phyloP scores from a whole-genome alignment of 2,113 vertebrate genomes.

The Athene noctua region DNA sequence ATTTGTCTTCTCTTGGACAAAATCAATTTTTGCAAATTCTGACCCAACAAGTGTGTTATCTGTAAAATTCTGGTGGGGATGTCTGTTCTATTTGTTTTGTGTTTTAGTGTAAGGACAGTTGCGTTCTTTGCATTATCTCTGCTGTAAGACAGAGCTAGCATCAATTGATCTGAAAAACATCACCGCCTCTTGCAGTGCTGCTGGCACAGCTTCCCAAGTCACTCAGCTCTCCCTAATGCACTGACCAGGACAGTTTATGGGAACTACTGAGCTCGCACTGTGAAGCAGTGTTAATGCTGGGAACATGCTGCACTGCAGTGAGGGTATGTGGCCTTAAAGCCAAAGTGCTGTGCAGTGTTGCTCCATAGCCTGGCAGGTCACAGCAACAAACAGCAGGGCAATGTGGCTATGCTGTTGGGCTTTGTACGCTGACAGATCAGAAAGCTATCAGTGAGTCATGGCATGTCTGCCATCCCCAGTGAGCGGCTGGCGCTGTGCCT shows the following conservation, averaged over 20 bases:
- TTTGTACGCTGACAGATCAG: not conserved
- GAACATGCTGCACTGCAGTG: not conserved
- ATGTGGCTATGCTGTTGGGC: not conserved
- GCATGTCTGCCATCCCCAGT: fast-evolving
- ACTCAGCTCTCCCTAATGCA: not conserved
- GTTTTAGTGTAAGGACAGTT: not conserved
- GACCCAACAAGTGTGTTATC: not conserved
- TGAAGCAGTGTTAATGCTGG: not conserved
- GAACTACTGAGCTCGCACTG: not conserved
- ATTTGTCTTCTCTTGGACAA: not conserved
- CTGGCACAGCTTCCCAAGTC: not conserved
- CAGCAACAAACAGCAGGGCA: not conserved
- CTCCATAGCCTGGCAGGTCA: not conserved
- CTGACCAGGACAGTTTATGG: not conserved
- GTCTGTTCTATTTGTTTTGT: not conserved
- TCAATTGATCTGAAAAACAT: not conserved
- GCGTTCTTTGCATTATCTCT: not conserved
- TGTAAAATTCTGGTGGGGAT: not conserved
- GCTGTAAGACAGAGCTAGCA: not conserved
- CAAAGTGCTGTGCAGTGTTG: fast-evolving
- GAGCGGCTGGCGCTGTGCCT: not conserved
- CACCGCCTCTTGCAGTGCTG: not conserved
- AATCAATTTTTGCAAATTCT: not conserved
- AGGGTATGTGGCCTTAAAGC: not conserved
- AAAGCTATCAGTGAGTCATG: not conserved